These are phyloP conservation scores for Lates calcarifer DNA, from an alignment of 2,113 vertebrate species.

Conservation along the genomic window DNA sequence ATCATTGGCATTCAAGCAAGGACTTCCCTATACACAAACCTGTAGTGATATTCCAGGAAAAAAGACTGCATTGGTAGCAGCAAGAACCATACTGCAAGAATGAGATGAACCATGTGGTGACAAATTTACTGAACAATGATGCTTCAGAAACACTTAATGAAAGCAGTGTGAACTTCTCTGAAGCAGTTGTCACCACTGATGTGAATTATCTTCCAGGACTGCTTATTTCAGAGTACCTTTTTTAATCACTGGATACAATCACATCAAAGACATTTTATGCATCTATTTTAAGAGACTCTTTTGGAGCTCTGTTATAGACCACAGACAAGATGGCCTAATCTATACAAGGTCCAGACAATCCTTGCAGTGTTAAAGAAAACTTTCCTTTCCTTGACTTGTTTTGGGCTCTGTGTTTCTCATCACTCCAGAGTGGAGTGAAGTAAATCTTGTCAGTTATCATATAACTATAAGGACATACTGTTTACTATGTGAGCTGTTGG, in stretches of 20 bases:
- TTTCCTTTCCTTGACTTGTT: constrained; percentile 32
- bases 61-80: constrained; percentile 48
- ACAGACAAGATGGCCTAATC: constrained; percentile 28
- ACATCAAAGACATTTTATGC: constrained; percentile 29
- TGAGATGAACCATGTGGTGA: constrained; percentile 36
- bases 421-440: constrained; percentile 64
- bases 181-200: constrained; percentile 40
- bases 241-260: constrained; percentile 29
- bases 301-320: constrained; percentile 39
- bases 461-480: constrained; percentile 76
- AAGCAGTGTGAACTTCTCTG: constrained; percentile 22
- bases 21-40: constrained; percentile 43
- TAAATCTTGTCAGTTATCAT: constrained; percentile 78
- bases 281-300: constrained; percentile 52
- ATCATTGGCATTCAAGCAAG: constrained; percentile 47
- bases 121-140: constrained; percentile 22
- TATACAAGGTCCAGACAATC: constrained; percentile 45
- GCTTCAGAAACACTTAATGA: constrained; percentile 26
- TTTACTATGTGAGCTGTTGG: constrained; percentile 74
- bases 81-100: constrained; percentile 41
- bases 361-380: constrained; percentile 35
- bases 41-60: constrained; percentile 25
- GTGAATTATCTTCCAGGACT: constrained; percentile 57
- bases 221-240: constrained; percentile 32
- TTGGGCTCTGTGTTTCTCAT: constrained; percentile 51